A percentile compares a stretch with the other conserved stretches of the same genome.
phyloP scores from a whole-genome alignment of 2,113 vertebrate genomes.

The Ranitomeya imitator region DNA sequence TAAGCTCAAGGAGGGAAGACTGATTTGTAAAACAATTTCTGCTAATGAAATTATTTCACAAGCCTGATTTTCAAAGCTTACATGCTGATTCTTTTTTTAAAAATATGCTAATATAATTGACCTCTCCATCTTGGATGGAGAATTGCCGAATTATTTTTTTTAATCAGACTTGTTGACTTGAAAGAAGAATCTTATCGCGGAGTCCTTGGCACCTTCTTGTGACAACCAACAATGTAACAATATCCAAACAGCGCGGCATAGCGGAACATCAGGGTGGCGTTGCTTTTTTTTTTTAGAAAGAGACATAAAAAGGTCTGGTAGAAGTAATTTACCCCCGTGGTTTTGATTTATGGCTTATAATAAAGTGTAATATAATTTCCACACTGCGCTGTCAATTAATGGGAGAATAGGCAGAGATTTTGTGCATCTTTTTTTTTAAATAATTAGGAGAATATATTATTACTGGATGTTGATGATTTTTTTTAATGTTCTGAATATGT shows the following conservation, averaged over 20 bases:
- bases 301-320: not conserved
- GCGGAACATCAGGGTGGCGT: not conserved
- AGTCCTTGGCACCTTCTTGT: conserved; percentile 8
- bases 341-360: conserved; percentile 4
- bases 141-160: conserved; percentile 39
- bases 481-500: not conserved
- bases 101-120: conserved; percentile 58
- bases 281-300: not conserved
- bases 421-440: not conserved
- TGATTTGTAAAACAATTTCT: conserved; percentile 58
- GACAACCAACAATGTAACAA: not conserved
- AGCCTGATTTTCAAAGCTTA: conserved; percentile 49
- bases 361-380: not conserved
- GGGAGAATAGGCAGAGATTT: not conserved
- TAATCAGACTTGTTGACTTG: conserved; percentile 53
- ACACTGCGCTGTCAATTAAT: not conserved
- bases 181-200: conserved; percentile 24
- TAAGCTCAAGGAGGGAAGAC: conserved; percentile 53
- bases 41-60: conserved; percentile 56
- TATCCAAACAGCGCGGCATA: not conserved
- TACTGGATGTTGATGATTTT: not conserved
- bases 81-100: conserved; percentile 50
- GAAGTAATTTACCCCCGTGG: not conserved
- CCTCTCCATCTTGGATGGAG: conserved; percentile 49
- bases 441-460: not conserved